Evolutionary conservation across 2,797 vertebrate genomes (phyloP).

Genomic region (Leuciscus waleckii): DNA sequence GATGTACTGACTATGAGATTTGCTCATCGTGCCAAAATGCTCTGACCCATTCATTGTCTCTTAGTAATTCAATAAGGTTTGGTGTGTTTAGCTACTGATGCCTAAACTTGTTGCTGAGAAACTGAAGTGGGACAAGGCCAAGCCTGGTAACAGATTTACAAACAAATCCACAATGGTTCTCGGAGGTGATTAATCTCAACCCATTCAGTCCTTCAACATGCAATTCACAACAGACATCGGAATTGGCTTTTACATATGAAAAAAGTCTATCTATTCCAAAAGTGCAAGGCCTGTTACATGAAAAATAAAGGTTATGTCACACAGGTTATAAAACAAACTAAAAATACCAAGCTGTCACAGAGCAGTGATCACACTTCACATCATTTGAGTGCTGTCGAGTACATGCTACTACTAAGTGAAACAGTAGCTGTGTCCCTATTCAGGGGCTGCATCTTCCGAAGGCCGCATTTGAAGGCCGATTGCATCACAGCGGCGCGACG

Average conservation of each 20-base stretch:
- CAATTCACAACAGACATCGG: neutral
- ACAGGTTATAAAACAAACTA: neutral
- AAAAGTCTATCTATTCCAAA: neutral
- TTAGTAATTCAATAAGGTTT: constrained; percentile 38
- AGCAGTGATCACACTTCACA: neutral
- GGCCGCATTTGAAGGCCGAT: too few species aligned
- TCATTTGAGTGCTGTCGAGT: neutral
- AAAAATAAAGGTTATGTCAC: constrained; percentile 23
- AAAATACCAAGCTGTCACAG: constrained; percentile 9
- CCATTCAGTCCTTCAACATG: constrained; percentile 7
- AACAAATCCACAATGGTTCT: constrained; percentile 29
- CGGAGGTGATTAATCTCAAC: neutral
- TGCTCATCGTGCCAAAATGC: constrained; percentile 3
- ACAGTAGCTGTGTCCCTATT: neutral
- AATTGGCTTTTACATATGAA: neutral
- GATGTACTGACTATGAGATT: constrained; percentile 28
- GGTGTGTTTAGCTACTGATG: constrained; percentile 30
- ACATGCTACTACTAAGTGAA: neutral
- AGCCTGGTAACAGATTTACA: constrained; percentile 52
- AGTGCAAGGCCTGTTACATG: neutral
- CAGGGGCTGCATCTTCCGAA: too few species aligned
- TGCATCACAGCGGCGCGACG: too few species aligned
- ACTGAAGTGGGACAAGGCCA: constrained; percentile 44
- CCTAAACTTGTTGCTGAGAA: constrained; percentile 53
- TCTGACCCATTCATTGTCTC: constrained; percentile 45